Percentiles rank a stretch among this genome's conserved stretches.
phyloP scores from a whole-genome alignment of 2,797 vertebrate genomes.

The Coregonus ussuriensis region DNA sequence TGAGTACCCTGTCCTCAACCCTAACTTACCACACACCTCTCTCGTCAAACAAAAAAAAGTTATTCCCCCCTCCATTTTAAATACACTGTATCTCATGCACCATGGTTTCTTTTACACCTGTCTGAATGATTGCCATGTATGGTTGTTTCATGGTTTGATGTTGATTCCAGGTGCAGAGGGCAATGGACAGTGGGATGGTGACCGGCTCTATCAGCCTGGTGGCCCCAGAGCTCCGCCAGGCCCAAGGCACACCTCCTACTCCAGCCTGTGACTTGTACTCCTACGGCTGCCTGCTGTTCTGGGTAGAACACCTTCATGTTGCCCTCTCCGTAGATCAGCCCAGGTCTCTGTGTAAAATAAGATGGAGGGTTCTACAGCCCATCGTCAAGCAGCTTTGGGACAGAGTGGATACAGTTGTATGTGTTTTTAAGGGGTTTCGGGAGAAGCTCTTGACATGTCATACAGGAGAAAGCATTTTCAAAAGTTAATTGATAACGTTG shows the following conservation, averaged over 20 bases:
- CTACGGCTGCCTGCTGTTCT: constrained; percentile 75
- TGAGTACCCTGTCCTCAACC: constrained; percentile 55
- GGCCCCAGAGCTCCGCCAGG: constrained; percentile 75
- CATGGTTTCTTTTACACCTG: not conserved
- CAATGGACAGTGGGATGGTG: constrained; percentile 58
- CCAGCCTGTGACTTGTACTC: constrained; percentile 78
- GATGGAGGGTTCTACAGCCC: not conserved
- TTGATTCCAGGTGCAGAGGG: constrained; percentile 67
- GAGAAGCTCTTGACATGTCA: not conserved
- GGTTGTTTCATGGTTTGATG: not conserved
- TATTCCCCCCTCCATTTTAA: not conserved
- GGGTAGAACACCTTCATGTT: constrained; percentile 60
- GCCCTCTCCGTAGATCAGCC: not conserved
- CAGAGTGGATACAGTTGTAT: not conserved
- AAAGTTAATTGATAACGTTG: not conserved
- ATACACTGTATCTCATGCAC: not conserved
- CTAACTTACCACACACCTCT: not conserved
- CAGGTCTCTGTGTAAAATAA: not conserved
- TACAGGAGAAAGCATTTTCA: not conserved
- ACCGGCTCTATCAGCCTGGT: constrained; percentile 69
- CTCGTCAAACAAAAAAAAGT: too few relatives aligned
- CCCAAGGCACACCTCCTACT: constrained; percentile 57
- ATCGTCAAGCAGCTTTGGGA: not conserved
- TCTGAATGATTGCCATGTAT: not conserved
- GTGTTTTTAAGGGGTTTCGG: not conserved